Base-by-base conservation (phyloP, 2,888 invertebrate genomes). In the Temnothorax unifasciatus region DNA sequence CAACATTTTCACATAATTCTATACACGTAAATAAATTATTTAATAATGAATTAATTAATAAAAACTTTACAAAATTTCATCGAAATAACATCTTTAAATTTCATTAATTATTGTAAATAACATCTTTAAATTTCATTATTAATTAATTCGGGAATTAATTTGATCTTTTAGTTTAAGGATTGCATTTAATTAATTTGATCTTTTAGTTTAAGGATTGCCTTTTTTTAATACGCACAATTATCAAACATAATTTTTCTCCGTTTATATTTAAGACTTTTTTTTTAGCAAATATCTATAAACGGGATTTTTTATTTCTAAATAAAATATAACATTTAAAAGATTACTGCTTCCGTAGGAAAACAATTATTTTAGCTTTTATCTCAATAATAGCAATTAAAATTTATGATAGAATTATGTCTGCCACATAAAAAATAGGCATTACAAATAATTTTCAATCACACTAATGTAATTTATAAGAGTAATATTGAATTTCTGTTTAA, bases 311-410 rank as follows among this genome's bases (percentile, higher is more conserved):
- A 54, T 54, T 66, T 6, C 2, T 3, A 13, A 50, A 6, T 66
- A 50, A 34, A 34, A 34, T 18, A 34, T 34, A 34, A 18, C 34
- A 8, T 61, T 18, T 18, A 0, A 47, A n/a, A 34, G 13, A 29
- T n/a, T 34, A 34, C 34, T 34, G 34, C 34, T 50, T n/a, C 11
- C 13, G 13, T 50, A 6, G 6, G 6, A 47, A 69, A 69, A 50
- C 6, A 68, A 47, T 50, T 6, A 29, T 50, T 11, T 69, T 50
- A 25, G 8, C 8, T 18, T 47, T 68, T 11, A n/a, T 34, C 3
- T 69, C 6, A n/a, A 50, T 50, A 61, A 61, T 5, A n/a, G 34
- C n/a, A 61, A 38, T 18, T 61, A 61, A 61, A 61, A 38, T n/a
- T 34, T 11, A 50, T 52, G n/a, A 50, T 29, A 68, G 4, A 52